These are phyloP conservation scores for Hedychridium roseum DNA, from an alignment of 2,888 invertebrate species.

Conservation along the genomic window DNA sequence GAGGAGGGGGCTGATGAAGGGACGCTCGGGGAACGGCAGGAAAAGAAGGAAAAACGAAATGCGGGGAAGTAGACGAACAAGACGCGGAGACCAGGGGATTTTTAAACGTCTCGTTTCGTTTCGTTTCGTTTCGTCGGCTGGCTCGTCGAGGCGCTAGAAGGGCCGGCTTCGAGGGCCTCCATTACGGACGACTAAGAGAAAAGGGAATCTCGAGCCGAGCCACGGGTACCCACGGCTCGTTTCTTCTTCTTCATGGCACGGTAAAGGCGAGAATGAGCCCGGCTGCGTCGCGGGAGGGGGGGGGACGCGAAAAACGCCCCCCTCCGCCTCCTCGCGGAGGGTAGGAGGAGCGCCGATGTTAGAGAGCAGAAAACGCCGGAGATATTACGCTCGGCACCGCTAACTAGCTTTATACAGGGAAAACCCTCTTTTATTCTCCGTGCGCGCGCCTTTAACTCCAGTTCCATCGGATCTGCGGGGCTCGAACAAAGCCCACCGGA, in stretches of 20 bases:
- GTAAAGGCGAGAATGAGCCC: constrained; percentile 49
- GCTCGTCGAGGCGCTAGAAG: constrained; percentile 39
- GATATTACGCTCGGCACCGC: constrained; percentile 31
- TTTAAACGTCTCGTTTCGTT: constrained; percentile 44
- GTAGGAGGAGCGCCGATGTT: background rate
- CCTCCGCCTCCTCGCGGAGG: no score
- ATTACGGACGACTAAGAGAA: constrained; percentile 49
- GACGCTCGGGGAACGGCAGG: constrained; percentile 10
- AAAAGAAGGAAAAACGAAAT: constrained; percentile 23
- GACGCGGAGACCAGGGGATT: constrained; percentile 12
- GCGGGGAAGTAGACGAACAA: background rate
- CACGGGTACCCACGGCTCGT: no score
- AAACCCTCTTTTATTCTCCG: constrained; percentile 31
- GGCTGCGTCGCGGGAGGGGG: constrained; percentile 3
- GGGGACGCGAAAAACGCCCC: constrained; percentile 1
- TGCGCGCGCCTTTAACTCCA: constrained; percentile 30
- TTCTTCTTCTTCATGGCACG: constrained; percentile 37
- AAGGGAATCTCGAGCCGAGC: constrained; percentile 35
- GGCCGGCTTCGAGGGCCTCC: constrained; percentile 55
- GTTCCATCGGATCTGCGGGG: constrained; percentile 32
- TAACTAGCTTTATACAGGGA: constrained; percentile 46
- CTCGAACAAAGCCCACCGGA: constrained; percentile 42
- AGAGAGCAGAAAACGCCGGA: constrained; percentile 10
- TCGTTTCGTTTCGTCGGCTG: constrained; percentile 40
- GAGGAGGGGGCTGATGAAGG: constrained; percentile 6